These are phyloP conservation scores for Stramonita haemastoma DNA, from an alignment of 2,888 invertebrate genomes.

Conservation along the genomic window DNA sequence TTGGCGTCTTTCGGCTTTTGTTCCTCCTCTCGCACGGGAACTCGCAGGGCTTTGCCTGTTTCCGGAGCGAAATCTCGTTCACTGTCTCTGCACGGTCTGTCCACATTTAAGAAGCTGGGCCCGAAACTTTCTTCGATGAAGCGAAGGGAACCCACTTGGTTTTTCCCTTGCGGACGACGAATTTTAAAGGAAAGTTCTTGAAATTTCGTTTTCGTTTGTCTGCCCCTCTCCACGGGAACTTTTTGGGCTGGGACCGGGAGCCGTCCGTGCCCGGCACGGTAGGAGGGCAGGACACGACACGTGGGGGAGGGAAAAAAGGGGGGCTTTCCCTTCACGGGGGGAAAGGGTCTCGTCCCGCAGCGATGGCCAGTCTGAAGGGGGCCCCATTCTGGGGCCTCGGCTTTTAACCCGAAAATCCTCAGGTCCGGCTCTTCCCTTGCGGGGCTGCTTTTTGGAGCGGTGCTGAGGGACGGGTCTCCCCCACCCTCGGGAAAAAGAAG, in stretches of 20 bases:
- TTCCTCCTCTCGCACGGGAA: not conserved
- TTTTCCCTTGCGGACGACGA: not conserved
- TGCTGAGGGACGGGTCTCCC: too few relatives aligned
- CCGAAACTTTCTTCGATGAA: not conserved
- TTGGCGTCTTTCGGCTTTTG: not conserved
- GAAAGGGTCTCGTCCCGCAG: not conserved
- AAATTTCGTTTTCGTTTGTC: not conserved
- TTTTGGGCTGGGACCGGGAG: not conserved
- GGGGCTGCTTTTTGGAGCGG: not conserved
- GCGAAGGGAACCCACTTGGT: not conserved
- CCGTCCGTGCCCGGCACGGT: not conserved
- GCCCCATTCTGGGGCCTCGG: slow-evolving; percentile 17
- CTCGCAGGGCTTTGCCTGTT: not conserved
- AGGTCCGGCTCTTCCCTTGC: not conserved
- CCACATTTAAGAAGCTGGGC: not conserved
- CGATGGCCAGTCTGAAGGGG: slow-evolving; percentile 19
- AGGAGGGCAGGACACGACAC: too few relatives aligned
- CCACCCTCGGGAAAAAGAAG: not conserved
- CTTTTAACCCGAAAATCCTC: too few relatives aligned
- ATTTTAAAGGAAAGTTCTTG: not conserved
- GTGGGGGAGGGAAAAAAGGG: too few relatives aligned
- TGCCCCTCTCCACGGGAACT: not conserved
- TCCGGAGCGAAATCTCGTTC: too few relatives aligned
- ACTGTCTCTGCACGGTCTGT: not conserved
- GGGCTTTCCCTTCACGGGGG: not conserved